These are phyloP conservation scores for Cephus cinctus DNA, from an alignment of 1,140 invertebrate genomes.

Conservation along the genomic window DNA sequence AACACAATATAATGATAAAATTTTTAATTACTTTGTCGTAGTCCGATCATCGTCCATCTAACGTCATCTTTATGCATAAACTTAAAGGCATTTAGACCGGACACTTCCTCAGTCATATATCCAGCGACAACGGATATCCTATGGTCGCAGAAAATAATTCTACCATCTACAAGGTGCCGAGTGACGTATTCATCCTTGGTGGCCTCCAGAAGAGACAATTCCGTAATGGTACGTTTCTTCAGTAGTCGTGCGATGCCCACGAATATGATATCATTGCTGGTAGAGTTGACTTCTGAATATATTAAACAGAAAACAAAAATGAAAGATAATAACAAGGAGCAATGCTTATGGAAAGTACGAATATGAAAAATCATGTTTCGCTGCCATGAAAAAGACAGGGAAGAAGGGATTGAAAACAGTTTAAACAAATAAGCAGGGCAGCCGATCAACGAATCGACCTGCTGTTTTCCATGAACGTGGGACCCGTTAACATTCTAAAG, in stretches of 20 bases:
- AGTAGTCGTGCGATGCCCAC: conserved; percentile 66
- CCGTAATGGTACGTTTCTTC: conserved; percentile 66
- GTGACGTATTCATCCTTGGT: conserved; percentile 83
- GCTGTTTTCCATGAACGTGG: too few relatives aligned
- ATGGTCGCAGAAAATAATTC: conserved; percentile 83
- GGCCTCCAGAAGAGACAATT: conserved; percentile 69
- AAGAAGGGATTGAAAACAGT: neutral
- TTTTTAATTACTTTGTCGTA: conserved; percentile 72
- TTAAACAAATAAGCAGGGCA: neutral
- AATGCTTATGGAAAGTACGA: neutral
- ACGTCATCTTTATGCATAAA: conserved; percentile 87
- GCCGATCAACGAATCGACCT: too few relatives aligned
- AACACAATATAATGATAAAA: conserved; percentile 1
- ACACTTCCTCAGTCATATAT: conserved; percentile 81
- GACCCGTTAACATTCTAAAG: too few relatives aligned
- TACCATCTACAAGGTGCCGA: conserved; percentile 77
- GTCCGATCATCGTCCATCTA: conserved; percentile 77
- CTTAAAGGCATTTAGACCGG: conserved; percentile 76
- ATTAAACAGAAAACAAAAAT: too few relatives aligned
- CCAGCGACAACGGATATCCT: conserved; percentile 82
- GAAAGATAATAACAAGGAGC: too few relatives aligned
- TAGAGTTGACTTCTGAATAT: conserved; percentile 23
- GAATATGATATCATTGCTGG: conserved; percentile 62
- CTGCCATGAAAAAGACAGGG: neutral
- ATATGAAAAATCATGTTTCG: neutral